phyloP scores from a whole-genome alignment of 2,888 invertebrate genomes.

The Caenorhabditis becei region DNA sequence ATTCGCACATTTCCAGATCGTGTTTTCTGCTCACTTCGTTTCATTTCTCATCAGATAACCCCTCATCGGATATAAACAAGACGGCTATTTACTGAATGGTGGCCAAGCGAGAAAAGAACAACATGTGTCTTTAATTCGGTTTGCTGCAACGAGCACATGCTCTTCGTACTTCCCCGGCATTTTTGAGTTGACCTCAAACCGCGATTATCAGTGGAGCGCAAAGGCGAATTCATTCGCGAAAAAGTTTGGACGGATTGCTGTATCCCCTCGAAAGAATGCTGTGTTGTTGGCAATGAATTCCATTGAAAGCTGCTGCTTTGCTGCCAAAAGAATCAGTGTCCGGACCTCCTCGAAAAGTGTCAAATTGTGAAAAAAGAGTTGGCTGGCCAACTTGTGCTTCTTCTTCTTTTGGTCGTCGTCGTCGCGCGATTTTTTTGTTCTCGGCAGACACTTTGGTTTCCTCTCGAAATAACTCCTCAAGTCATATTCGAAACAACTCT shows the following conservation, averaged over 20 bases:
- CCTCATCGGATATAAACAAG: conserved; percentile 28
- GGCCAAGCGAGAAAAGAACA: conserved; percentile 6
- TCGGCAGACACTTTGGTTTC: conserved; percentile 11
- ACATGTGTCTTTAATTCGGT: conserved; percentile 38
- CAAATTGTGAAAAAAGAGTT: conserved; percentile 37
- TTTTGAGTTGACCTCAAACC: conserved; percentile 42
- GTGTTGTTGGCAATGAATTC: conserved; percentile 17
- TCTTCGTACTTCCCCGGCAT: not conserved
- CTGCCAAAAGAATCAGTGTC: not conserved
- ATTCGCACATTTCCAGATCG: too few relatives aligned
- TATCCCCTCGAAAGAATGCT: not conserved
- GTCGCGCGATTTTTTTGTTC: conserved; percentile 12
- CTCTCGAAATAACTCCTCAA: conserved; percentile 51
- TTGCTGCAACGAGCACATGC: not conserved
- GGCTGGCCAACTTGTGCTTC: not conserved
- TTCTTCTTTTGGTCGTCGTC: not conserved
- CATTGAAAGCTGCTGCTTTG: not conserved
- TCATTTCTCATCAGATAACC: not conserved
- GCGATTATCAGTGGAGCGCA: conserved; percentile 45
- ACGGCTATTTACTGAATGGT: not conserved
- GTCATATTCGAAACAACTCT: conserved; percentile 29
- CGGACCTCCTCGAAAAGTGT: conserved; percentile 31
- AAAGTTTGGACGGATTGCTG: too few relatives aligned
- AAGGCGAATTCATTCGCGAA: not conserved
- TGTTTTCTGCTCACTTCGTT: too few relatives aligned